Percentiles rank a stretch among this genome's conserved stretches.
Evolutionary conservation across 1,140 invertebrate species (phyloP).

Genomic region (Anastrepha ludens): DNA sequence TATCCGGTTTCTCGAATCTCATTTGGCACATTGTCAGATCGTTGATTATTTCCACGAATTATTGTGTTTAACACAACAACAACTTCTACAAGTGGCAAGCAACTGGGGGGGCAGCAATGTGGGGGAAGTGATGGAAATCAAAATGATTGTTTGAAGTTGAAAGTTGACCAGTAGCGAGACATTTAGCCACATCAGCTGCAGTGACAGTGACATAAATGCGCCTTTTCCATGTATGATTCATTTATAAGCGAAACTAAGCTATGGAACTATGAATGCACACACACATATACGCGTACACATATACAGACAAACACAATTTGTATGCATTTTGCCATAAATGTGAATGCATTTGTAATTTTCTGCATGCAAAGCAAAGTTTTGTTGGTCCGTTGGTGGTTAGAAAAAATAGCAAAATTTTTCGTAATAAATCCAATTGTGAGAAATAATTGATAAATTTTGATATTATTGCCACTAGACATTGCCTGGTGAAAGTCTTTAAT

Average conservation of each 20-base stretch:
- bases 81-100: neutral
- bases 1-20: conserved; percentile 36
- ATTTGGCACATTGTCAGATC: conserved; percentile 50
- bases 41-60: conserved; percentile 51
- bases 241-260: too few relatives aligned
- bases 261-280: neutral
- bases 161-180: conserved; percentile 27
- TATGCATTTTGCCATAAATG: neutral
- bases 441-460: neutral
- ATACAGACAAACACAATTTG: neutral
- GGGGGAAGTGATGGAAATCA: neutral
- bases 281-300: neutral
- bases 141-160: neutral
- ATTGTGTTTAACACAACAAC: conserved; percentile 43
- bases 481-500: too few relatives aligned
- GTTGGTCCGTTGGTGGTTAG: neutral
- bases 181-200: conserved; percentile 38
- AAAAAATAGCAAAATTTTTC: conserved; percentile 21
- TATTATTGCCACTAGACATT: neutral
- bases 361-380: neutral
- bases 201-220: neutral
- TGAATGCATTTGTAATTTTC: neutral
- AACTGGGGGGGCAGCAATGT: neutral
- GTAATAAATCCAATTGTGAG: conserved; percentile 36
- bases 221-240: too few relatives aligned